Evolutionary conservation across 2,113 vertebrate species (phyloP).

Genomic region (Pelobates fuscus): DNA sequence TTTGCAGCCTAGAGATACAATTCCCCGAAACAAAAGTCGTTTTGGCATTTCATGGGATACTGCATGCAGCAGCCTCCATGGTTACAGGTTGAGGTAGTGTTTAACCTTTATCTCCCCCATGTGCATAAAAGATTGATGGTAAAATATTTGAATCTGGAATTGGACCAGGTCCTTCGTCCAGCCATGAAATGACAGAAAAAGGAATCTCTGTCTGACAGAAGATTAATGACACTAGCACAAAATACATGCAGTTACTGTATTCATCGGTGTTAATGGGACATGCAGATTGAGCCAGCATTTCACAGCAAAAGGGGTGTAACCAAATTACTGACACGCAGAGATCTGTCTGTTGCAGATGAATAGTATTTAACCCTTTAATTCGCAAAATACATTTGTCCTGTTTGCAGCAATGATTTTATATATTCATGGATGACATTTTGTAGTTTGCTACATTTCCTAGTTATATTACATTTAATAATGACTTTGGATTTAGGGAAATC

Average conservation of each 20-base stretch:
- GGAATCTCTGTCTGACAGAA: constrained; percentile 14
- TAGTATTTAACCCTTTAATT: not conserved
- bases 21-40: not conserved
- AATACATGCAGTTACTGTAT: constrained; percentile 14
- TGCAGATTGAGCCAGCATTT: constrained; percentile 12
- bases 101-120: constrained; percentile 28
- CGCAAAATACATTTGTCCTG: too few species aligned
- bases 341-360: not conserved
- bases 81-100: constrained; percentile 27
- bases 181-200: constrained; percentile 33
- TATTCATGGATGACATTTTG: too few species aligned
- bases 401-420: too few species aligned
- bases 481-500: too few species aligned
- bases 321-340: not conserved
- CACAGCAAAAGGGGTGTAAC: constrained; percentile 9
- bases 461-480: too few species aligned
- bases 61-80: not conserved
- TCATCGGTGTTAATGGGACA: constrained; percentile 14
- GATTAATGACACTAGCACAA: constrained; percentile 24
- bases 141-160: constrained; percentile 41
- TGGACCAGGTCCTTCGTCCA: constrained; percentile 20
- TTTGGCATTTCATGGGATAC: constrained; percentile 5
- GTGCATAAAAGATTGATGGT: constrained; percentile 34
- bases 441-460: too few species aligned
- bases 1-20: not conserved